These are phyloP conservation scores for Syngnathus rostellatus DNA, from an alignment of 2,797 vertebrate genomes.

Conservation along the genomic window DNA sequence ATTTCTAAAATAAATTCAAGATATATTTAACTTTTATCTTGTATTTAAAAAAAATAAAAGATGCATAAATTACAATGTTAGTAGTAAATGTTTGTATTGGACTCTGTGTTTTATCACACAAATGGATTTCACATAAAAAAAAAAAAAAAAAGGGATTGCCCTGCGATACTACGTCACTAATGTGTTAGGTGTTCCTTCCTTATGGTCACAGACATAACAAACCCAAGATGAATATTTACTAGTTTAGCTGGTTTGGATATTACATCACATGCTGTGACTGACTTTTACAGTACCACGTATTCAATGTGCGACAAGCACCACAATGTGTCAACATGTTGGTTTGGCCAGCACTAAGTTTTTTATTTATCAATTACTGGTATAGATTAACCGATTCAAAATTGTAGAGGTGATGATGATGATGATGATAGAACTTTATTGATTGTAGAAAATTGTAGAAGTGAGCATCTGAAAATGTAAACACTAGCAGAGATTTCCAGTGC, in stretches of 20 bases:
- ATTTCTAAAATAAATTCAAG: not conserved
- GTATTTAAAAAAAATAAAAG: not conserved
- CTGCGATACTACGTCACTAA: not conserved
- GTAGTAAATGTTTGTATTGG: not conserved
- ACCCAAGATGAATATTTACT: not conserved
- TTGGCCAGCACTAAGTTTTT: not conserved
- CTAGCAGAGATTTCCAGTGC: too few relatives aligned
- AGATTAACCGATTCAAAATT: not conserved
- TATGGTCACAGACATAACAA: not conserved
- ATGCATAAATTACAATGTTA: not conserved
- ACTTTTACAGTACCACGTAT: not conserved
- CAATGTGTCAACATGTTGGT: not conserved
- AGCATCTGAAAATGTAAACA: too few relatives aligned
- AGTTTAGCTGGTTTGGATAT: not conserved
- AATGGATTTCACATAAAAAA: not conserved
- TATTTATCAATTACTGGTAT: not conserved
- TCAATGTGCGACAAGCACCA: not conserved
- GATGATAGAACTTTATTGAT: too few relatives aligned
- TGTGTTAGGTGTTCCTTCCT: not conserved
- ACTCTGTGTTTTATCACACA: not conserved
- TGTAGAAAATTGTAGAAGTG: too few relatives aligned
- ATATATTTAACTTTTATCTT: not conserved
- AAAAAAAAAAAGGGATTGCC: not conserved
- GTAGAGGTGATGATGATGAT: too few relatives aligned
- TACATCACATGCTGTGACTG: not conserved